These are phyloP conservation scores for Allolobophora icterica DNA, from an alignment of 2,888 invertebrate genomes.

Conservation along the genomic window DNA sequence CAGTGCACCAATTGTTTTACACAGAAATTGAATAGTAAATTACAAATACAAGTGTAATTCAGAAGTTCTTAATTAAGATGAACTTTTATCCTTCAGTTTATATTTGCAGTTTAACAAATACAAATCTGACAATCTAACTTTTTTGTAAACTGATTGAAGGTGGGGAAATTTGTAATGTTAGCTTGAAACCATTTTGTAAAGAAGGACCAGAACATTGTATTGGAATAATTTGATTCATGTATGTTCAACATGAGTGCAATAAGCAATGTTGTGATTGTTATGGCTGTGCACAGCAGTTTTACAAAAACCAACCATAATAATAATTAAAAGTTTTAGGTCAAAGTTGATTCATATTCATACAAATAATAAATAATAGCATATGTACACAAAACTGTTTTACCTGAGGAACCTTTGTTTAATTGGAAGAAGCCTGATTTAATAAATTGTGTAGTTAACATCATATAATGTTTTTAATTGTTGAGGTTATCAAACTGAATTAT, in stretches of 20 bases:
- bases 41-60: neutral
- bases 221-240: neutral
- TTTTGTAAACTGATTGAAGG: neutral
- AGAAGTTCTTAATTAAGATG: neutral
- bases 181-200: neutral
- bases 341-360: no score
- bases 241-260: neutral
- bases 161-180: neutral
- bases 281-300: neutral
- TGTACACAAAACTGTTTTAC: no score
- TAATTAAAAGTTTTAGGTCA: no score
- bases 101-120: conserved; percentile 6
- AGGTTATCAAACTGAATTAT: neutral
- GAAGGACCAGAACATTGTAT: neutral
- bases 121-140: neutral
- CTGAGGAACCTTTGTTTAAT: no score
- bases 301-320: neutral
- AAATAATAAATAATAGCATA: no score
- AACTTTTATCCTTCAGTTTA: neutral
- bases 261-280: neutral
- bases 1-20: neutral
- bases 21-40: neutral
- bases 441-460: neutral
- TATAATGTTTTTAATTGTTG: neutral
- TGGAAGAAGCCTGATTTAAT: neutral